Conservation (phyloP, 2,888 invertebrate genomes). For the Nomada goodeniana region DNA sequence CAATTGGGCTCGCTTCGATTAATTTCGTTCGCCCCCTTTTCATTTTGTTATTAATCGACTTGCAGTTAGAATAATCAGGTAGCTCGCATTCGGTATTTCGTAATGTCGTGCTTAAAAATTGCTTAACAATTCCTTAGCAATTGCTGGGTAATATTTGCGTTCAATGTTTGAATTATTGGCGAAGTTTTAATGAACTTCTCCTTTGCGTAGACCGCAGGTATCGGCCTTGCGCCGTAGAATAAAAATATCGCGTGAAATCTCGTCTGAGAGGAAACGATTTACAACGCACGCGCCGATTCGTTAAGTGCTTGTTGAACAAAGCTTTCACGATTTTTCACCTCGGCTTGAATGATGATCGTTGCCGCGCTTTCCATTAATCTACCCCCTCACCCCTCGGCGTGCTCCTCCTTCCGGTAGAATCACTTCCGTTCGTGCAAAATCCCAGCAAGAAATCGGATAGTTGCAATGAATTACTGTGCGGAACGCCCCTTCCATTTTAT, state of each 20-base stretch:
- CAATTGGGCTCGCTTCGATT: too few relatives aligned
- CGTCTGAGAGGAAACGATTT: slow-evolving; percentile 33
- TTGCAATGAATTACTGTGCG: neutral
- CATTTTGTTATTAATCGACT: too few relatives aligned
- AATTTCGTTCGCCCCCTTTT: too few relatives aligned
- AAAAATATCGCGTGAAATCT: slow-evolving; percentile 5
- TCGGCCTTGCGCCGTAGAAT: neutral
- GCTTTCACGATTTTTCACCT: slow-evolving; percentile 63
- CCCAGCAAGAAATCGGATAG: slow-evolving; percentile 21
- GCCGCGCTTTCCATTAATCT: slow-evolving; percentile 69
- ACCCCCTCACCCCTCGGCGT: slow-evolving; percentile 17
- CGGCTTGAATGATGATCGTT: slow-evolving; percentile 61
- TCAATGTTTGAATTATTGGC: too few relatives aligned
- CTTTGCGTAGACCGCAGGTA: neutral
- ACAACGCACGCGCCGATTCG: slow-evolving; percentile 21
- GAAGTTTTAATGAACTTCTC: neutral
- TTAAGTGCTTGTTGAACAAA: slow-evolving; percentile 60
- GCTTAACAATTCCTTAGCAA: too few relatives aligned
- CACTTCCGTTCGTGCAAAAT: slow-evolving; percentile 31
- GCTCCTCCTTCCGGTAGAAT: slow-evolving; percentile 40
- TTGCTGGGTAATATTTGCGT: too few relatives aligned
- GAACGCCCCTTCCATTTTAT: neutral
- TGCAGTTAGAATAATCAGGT: too few relatives aligned
- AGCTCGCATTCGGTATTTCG: too few relatives aligned
- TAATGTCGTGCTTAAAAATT: too few relatives aligned